Conservation (phyloP, 2,888 invertebrate species). For the Caenorhabditis auriculariae region DNA sequence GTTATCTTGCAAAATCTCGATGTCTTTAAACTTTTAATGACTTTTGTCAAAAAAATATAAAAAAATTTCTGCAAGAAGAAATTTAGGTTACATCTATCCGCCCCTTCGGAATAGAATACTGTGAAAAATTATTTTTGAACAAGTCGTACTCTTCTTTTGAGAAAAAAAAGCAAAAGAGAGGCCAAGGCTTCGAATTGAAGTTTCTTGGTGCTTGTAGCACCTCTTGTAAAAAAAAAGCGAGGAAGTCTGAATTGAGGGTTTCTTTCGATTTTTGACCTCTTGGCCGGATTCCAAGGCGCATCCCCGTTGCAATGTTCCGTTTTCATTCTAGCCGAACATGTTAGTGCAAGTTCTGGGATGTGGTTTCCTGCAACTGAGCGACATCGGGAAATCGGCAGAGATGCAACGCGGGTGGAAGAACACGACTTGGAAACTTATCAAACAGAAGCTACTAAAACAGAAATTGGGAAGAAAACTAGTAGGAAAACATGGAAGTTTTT, state of each 20-base stretch:
- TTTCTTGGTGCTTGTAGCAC: neutral
- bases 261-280: constrained; percentile 14
- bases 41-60: no score
- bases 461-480: no score
- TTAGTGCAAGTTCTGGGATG: constrained; percentile 12
- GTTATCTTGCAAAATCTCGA: no score
- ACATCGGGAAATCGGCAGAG: constrained; percentile 11
- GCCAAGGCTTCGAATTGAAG: neutral
- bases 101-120: no score
- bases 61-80: no score
- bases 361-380: neutral
- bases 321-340: constrained; percentile 22
- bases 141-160: neutral
- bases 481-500: no score
- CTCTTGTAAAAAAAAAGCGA: neutral
- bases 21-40: no score
- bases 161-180: no score
- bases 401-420: no score
- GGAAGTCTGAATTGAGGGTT: neutral
- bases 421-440: no score
- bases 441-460: no score
- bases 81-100: no score
- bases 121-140: neutral
- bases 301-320: constrained; percentile 13
- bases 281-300: constrained; percentile 28